These are phyloP conservation scores for Cotesia glomerata DNA, from an alignment of 1,140 invertebrate species.

Conservation along the genomic window DNA sequence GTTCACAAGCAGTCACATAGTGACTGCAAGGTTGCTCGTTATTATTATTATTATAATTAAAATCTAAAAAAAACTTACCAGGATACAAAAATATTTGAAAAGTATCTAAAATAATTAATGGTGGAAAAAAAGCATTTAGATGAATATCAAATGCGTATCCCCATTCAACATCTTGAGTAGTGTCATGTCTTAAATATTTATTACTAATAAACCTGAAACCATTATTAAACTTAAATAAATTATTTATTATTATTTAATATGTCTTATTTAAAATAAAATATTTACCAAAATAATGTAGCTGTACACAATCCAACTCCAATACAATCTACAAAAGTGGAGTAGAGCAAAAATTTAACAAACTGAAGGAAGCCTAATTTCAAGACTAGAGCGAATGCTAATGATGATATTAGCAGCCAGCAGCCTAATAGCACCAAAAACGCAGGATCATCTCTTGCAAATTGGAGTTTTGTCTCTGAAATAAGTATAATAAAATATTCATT, in stretches of 20 bases:
- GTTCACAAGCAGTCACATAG: too few relatives aligned
- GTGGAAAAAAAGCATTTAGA: constrained; percentile 97
- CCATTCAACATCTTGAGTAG: constrained; percentile 90
- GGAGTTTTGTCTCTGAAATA: constrained; percentile 92
- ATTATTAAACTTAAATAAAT: too few relatives aligned
- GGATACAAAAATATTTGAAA: constrained; percentile 90
- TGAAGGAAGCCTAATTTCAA: constrained; percentile 77
- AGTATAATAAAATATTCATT: constrained; percentile 33
- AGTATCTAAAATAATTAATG: constrained; percentile 91
- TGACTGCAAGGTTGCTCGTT: too few relatives aligned
- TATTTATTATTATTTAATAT: too few relatives aligned
- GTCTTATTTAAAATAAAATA: constrained; percentile 29
- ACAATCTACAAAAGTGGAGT: constrained; percentile 94
- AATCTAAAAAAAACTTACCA: constrained; percentile 66
- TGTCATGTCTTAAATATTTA: constrained; percentile 81
- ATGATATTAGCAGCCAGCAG: constrained; percentile 87
- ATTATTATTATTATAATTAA: constrained; percentile 21
- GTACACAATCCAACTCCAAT: constrained; percentile 86
- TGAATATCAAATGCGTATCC: constrained; percentile 99
- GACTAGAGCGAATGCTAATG: constrained; percentile 86
- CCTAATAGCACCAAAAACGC: constrained; percentile 95
- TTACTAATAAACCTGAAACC: constrained; percentile 84
- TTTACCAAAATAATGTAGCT: constrained; percentile 89
- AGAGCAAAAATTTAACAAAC: constrained; percentile 88
- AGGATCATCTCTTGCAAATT: constrained; percentile 99